phyloP scores from a whole-genome alignment of 2,113 vertebrate genomes.

The Steatornis caripensis region DNA sequence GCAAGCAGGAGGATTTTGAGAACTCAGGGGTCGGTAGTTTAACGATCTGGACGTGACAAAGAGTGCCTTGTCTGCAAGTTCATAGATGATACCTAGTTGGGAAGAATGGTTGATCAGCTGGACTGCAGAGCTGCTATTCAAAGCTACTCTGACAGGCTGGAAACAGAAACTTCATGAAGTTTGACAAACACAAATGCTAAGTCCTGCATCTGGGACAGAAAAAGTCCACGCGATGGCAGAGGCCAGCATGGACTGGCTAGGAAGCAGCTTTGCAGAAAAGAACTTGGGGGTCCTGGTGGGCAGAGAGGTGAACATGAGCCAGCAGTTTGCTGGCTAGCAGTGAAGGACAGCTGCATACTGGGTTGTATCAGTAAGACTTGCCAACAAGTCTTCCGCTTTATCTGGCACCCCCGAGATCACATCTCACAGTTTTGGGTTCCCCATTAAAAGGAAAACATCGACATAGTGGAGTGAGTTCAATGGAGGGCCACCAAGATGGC shows the following conservation, averaged over 20 bases:
- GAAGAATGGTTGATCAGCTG: background rate
- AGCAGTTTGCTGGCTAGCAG: background rate
- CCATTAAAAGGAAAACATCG: background rate
- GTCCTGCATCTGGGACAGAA: background rate
- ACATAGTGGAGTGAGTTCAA: rapidly evolving
- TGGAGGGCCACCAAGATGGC: background rate
- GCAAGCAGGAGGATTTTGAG: background rate
- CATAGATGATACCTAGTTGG: background rate
- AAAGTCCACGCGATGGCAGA: background rate
- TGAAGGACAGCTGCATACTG: background rate
- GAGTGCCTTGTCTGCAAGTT: background rate
- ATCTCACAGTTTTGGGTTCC: background rate
- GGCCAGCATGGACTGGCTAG: background rate
- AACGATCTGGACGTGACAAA: background rate
- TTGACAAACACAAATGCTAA: background rate
- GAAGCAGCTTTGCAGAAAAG: background rate
- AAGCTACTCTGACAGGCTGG: background rate
- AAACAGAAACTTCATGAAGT: background rate
- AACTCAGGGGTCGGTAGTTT: background rate
- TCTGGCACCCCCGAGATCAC: background rate
- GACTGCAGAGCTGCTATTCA: background rate
- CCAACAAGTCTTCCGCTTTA: background rate
- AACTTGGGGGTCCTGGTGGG: background rate
- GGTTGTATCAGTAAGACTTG: background rate
- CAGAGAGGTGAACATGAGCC: background rate